These are phyloP conservation scores for Ailurus styani DNA, from an alignment of 2,113 vertebrate genomes.

Conservation along the genomic window DNA sequence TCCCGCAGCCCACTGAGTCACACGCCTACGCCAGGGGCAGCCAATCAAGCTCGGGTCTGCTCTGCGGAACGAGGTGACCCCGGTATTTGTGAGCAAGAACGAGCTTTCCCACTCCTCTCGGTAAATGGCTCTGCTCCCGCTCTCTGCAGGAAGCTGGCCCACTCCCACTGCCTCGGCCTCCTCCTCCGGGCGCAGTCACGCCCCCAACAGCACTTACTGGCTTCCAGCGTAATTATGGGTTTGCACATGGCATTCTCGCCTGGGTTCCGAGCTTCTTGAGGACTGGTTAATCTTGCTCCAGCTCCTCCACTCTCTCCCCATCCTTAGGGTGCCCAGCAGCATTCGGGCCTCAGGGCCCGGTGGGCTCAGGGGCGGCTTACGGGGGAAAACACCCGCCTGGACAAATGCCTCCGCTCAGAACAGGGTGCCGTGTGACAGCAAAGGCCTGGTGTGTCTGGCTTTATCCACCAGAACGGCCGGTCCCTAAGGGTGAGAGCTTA, in stretches of 20 bases:
- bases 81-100: background rate
- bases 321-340: background rate
- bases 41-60: background rate
- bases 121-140: background rate
- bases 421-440: background rate
- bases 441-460: background rate
- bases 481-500: background rate
- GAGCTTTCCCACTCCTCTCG: background rate
- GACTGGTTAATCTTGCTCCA: background rate
- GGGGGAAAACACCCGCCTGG: background rate
- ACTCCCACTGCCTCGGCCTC: background rate
- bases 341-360: background rate
- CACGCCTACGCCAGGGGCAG: background rate
- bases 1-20: background rate
- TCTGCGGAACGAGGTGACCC: background rate
- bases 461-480: background rate
- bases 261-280: background rate
- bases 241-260: background rate
- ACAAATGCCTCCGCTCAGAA: background rate
- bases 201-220: background rate
- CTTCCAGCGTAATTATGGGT: background rate
- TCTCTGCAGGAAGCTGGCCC: background rate
- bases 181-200: background rate
- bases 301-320: background rate
- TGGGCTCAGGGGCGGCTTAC: background rate